A percentile compares a stretch with the other conserved stretches of the same genome.
phyloP scores from a whole-genome alignment of 2,888 invertebrate genomes.

The Drosophila engyochracea region DNA sequence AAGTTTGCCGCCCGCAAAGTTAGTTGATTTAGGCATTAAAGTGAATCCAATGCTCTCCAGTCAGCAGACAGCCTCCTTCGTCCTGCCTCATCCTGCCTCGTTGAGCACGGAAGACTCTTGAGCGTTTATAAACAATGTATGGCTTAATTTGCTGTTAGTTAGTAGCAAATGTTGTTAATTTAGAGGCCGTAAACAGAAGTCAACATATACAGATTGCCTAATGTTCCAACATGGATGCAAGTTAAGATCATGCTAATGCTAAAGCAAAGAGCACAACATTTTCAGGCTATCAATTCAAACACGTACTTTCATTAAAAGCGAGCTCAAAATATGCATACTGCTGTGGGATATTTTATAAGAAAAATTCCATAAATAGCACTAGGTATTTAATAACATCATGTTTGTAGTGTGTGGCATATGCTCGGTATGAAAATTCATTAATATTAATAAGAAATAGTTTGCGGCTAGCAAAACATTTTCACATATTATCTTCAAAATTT shows the following conservation, averaged over 20 bases:
- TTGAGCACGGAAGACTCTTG: constrained; percentile 46
- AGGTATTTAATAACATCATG: background rate
- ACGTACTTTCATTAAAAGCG: background rate
- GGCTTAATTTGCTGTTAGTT: constrained; percentile 80
- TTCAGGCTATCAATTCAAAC: background rate
- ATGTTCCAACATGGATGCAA: constrained; percentile 12
- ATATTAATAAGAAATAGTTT: background rate
- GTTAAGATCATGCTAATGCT: constrained; percentile 5
- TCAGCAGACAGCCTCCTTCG: background rate
- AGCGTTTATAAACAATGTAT: constrained; percentile 79
- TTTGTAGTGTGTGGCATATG: background rate
- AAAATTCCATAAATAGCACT: background rate
- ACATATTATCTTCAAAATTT: background rate
- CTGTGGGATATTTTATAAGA: background rate
- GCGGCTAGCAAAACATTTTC: background rate
- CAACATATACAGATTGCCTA: constrained; percentile 28
- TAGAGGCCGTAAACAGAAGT: constrained; percentile 40
- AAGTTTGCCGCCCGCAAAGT: constrained; percentile 80
- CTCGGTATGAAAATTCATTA: background rate
- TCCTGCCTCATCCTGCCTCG: background rate
- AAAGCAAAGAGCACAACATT: background rate
- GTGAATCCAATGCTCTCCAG: constrained; percentile 55
- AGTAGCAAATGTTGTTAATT: constrained; percentile 80
- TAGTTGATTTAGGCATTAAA: constrained; percentile 81
- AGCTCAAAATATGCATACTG: background rate